Conservation (phyloP, 2,113 vertebrate species). For the Phrynosoma platyrhinos region DNA sequence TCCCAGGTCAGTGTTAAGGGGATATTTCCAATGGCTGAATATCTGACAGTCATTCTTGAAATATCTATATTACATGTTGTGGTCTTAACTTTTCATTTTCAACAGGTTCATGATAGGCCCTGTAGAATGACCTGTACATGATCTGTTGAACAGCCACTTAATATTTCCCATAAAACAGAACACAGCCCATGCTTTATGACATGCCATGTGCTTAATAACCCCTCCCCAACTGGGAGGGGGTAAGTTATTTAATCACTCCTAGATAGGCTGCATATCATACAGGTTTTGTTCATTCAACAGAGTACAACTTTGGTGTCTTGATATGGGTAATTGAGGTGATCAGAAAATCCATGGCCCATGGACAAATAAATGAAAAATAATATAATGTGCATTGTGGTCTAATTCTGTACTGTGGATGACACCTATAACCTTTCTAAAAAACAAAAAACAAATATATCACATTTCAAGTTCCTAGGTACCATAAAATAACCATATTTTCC, state of each 20-base stretch:
- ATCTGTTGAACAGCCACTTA: too few species aligned
- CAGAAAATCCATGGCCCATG: neutral
- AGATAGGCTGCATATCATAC: neutral
- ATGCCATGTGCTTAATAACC: too few species aligned
- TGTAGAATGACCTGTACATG: too few species aligned
- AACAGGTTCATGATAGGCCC: too few species aligned
- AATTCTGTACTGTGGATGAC: neutral
- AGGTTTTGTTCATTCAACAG: neutral
- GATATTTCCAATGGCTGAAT: too few species aligned
- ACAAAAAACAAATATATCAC: neutral
- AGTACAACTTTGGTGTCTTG: neutral
- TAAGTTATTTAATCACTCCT: neutral
- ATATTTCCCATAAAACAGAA: too few species aligned
- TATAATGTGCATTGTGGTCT: neutral
- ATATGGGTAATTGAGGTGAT: neutral
- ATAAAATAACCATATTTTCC: slow-evolving; percentile 27
- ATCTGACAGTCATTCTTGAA: too few species aligned
- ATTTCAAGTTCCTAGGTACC: slow-evolving; percentile 16
- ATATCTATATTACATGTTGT: too few species aligned
- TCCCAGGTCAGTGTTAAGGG: too few species aligned
- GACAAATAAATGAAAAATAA: neutral
- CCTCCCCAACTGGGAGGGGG: too few species aligned
- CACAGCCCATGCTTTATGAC: too few species aligned
- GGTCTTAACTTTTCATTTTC: too few species aligned
- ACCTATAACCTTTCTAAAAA: slow-evolving; percentile 47